Percentiles rank a stretch among this genome's conserved stretches.
Conservation (phyloP, 2,888 invertebrate genomes). For the Hoplodrina ambigua region DNA sequence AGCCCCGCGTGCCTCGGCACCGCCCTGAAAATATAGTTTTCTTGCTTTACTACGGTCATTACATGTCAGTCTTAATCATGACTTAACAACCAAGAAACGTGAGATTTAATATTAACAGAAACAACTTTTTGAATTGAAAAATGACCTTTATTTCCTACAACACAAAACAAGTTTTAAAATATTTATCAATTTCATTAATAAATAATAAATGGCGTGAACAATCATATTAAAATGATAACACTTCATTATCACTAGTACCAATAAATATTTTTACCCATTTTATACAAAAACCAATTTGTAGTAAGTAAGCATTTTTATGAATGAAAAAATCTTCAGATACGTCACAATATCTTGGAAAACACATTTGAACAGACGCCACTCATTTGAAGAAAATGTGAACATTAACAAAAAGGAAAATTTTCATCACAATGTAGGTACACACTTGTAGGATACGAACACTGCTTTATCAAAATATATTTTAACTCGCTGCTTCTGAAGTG, state of each 20-base stretch:
- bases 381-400: conserved; percentile 11
- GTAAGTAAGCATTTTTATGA: not conserved
- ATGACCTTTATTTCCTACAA: not conserved
- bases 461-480: conserved; percentile 46
- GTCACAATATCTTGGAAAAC: conserved; percentile 7
- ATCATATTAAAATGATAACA: conserved; percentile 12
- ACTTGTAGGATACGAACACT: conserved; percentile 12
- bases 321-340: conserved; percentile 1
- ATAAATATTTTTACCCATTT: conserved; percentile 5
- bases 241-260: conserved; percentile 6
- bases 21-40: conserved; percentile 81
- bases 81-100: conserved; percentile 30
- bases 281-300: not conserved
- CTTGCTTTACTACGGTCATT: conserved; percentile 54
- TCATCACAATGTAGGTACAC: conserved; percentile 1
- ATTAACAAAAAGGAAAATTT: conserved; percentile 38
- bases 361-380: conserved; percentile 10
- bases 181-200: not conserved
- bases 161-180: not conserved
- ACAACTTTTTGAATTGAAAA: conserved; percentile 1
- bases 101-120: not conserved
- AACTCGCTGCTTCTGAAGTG: conserved; percentile 62
- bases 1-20: conserved; percentile 87
- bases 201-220: not conserved
- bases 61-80: conserved; percentile 42